Percentiles rank a stretch among this genome's conserved stretches.
These are phyloP conservation scores for Sussaba pulchella DNA, from an alignment of 2,888 invertebrate genomes.

Conservation along the genomic window DNA sequence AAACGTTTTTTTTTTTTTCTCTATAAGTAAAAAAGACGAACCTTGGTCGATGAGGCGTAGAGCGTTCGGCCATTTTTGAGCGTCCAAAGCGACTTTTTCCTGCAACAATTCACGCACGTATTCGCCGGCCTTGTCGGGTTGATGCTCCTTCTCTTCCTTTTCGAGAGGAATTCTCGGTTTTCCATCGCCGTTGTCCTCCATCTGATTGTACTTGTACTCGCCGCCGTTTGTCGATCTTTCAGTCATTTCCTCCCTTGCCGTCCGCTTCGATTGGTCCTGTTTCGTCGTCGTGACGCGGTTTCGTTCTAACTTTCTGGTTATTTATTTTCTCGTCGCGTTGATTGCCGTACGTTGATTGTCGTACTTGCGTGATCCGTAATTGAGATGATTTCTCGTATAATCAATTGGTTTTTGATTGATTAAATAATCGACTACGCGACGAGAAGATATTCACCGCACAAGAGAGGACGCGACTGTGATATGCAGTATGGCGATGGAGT, in stretches of 20 bases:
- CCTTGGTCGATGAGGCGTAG: constrained; percentile 91
- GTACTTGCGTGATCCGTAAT: too few species aligned
- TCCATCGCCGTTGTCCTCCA: constrained; percentile 74
- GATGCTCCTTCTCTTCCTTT: constrained; percentile 86
- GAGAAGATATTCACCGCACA: constrained; percentile 16
- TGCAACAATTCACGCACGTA: constrained; percentile 91
- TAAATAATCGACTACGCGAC: constrained; percentile 2
- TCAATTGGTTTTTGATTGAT: too few species aligned
- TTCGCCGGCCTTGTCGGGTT: constrained; percentile 91
- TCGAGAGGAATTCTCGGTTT: constrained; percentile 74
- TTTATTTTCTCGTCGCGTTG: too few species aligned
- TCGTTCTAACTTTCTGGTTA: too few species aligned
- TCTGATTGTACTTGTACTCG: constrained; percentile 79
- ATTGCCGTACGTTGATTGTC: too few species aligned
- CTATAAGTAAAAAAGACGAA: constrained; percentile 80
- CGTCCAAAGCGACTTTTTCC: constrained; percentile 88
- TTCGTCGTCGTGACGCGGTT: too few species aligned
- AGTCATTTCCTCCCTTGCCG: constrained; percentile 73
- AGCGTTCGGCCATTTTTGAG: constrained; percentile 88
- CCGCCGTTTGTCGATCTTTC: constrained; percentile 81
- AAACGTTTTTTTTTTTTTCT: too few species aligned
- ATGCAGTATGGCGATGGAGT: constrained; percentile 52
- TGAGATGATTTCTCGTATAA: too few species aligned
- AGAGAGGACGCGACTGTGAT: constrained; percentile 46
- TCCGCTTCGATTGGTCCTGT: too few species aligned